Base-by-base conservation (phyloP, 2,888 invertebrate species). In the Andrena dorsata region DNA sequence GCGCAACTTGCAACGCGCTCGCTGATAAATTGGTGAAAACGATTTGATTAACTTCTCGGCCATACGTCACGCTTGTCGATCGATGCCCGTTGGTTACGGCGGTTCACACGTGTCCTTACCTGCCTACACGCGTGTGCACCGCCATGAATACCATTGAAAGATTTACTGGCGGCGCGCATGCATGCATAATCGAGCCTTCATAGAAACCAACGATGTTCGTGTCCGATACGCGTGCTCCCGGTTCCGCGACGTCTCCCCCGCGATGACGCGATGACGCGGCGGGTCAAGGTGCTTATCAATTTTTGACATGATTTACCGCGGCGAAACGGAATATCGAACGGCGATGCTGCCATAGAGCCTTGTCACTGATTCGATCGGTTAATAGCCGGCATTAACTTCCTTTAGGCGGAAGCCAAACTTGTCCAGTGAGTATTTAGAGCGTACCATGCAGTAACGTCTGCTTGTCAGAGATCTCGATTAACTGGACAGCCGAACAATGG, bases 1-100 rank as follows among this genome's bases (percentile, higher is more conserved):
- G 35, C 68, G 23, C 73, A 41, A 41, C 10, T 13, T 51, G 61
- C 68, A 76, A 71, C 82, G 47, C 64, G 23, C 73, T 68, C 71
- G 61, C 82, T 88, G 90, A 90, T 90, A 88, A 90, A 90, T 90
- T 84, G 90, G 73, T 85, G 88, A 88, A 87, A 90, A 88, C 89
- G 88, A 89, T 90, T 91, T 89, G 90, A 91, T 91, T 89, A 89
- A 91, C 90, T 90, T 87, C 89, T 87, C 86, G 88, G 66, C 84
- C 78, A 89, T 91, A 85, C 83, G 86, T 91, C 89, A 91, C 83
- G 80, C 80, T 82, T 85, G 85, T 82, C 87, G 86, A 88, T 88
- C 87, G 87, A 87, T 87, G 84, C 77, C 83, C 75, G 41, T 20
- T 23, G 23, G 63, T 64, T 47, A 3, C 47, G 13, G 47, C 49